Conservation (phyloP, 2,888 invertebrate genomes). For the Leucozona laternaria region DNA sequence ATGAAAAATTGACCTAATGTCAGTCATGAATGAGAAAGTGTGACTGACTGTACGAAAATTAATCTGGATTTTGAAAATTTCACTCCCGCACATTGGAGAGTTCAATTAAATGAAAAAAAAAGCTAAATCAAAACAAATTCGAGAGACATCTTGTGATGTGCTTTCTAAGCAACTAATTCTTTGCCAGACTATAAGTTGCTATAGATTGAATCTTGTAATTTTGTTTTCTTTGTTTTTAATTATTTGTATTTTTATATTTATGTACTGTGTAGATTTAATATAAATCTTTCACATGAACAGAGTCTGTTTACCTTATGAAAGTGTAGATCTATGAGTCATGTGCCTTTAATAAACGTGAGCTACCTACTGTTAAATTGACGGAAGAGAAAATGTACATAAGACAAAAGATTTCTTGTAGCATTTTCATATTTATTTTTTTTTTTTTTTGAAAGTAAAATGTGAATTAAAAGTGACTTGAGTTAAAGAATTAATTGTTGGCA, state of each 20-base stretch:
- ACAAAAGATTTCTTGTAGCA: conserved; percentile 17
- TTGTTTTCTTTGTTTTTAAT: background rate
- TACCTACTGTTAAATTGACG: conserved; percentile 10
- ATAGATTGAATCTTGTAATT: conserved; percentile 4
- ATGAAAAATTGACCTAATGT: too few species aligned
- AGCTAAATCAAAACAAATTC: conserved; percentile 31
- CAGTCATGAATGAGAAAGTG: background rate
- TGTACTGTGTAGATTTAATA: background rate
- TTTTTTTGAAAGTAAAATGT: background rate
- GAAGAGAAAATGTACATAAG: conserved; percentile 16
- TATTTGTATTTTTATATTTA: background rate
- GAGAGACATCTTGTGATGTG: conserved; percentile 22
- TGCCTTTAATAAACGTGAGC: conserved; percentile 19
- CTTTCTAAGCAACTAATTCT: background rate
- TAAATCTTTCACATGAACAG: background rate
- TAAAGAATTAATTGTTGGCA: background rate
- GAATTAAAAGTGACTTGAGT: conserved; percentile 29
- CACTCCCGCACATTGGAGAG: conserved; percentile 83
- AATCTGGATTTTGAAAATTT: background rate
- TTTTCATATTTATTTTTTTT: background rate
- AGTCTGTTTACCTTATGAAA: conserved; percentile 16
- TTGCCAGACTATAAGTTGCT: background rate
- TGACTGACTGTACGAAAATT: background rate
- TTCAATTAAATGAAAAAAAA: conserved; percentile 84
- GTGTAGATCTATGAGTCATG: conserved; percentile 4